Evolutionary conservation across 1,140 invertebrate species (phyloP).

Genomic region (Zaprionus taronus): DNA sequence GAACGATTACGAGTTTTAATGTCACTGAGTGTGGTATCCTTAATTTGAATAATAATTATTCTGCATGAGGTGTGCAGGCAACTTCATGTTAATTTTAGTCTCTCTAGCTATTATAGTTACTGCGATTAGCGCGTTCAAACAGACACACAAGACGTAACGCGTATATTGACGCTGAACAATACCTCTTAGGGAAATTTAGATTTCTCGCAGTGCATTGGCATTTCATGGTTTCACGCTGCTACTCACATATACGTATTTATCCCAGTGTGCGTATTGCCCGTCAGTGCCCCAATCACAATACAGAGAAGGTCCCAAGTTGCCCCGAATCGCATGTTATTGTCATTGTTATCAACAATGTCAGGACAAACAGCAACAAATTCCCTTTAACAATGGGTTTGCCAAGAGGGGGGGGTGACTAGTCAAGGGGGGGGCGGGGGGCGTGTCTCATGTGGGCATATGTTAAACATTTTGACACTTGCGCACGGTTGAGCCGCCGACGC

Average conservation of each 20-base stretch:
- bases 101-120: not conserved
- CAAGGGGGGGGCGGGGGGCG: not conserved
- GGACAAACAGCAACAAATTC: conserved; percentile 49
- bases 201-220: too few relatives aligned
- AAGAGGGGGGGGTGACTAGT: conserved; percentile 7
- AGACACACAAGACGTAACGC: not conserved
- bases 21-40: not conserved
- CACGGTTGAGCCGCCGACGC: conserved; percentile 54
- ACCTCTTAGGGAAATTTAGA: too few relatives aligned
- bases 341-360: conserved; percentile 79
- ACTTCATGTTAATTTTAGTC: not conserved
- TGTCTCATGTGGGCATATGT: conserved; percentile 78
- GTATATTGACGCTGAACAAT: too few relatives aligned
- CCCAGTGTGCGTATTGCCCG: not conserved
- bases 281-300: conserved; percentile 48
- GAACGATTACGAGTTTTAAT: rapidly evolving
- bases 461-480: conserved; percentile 78
- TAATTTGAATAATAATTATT: not conserved
- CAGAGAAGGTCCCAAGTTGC: conserved; percentile 9
- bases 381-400: conserved; percentile 21
- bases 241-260: not conserved
- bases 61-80: not conserved
- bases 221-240: too few relatives aligned
- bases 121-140: not conserved
- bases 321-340: conserved; percentile 63